Percentiles rank a stretch among this genome's conserved stretches.
phyloP scores from a whole-genome alignment of 2,888 invertebrate species.

The Drosophila infuscata region DNA sequence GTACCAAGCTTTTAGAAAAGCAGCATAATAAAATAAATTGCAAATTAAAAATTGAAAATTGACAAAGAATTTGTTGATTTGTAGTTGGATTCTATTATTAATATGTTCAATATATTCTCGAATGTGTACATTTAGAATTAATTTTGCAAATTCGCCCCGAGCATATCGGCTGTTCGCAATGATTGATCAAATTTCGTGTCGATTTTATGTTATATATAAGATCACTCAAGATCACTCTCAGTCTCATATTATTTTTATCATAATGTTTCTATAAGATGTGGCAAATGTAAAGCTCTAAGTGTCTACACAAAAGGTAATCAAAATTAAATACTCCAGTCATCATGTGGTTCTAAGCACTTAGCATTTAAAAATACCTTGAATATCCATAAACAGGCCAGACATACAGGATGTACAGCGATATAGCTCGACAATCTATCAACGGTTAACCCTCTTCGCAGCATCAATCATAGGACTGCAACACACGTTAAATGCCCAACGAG shows the following conservation, averaged over 20 bases:
- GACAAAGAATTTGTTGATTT: neutral
- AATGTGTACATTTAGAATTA: no score
- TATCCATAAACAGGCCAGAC: neutral
- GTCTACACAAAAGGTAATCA: neutral
- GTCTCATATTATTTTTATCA: neutral
- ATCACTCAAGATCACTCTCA: neutral
- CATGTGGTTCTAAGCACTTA: neutral
- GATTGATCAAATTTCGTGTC: neutral
- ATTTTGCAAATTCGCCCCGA: neutral
- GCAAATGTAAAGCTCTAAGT: neutral
- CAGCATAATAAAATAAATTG: neutral
- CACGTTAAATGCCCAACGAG: slow-evolving; percentile 32
- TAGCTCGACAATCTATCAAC: slow-evolving; percentile 38
- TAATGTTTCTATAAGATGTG: neutral
- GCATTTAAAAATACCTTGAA: neutral
- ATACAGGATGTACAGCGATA: neutral
- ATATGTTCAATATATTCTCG: neutral
- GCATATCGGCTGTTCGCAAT: neutral
- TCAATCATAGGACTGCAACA: slow-evolving; percentile 29
- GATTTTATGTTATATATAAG: no score
- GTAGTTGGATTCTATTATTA: neutral
- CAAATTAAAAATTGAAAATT: neutral
- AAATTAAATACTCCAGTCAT: neutral
- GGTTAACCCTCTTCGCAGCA: slow-evolving; percentile 59
- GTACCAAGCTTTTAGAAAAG: neutral